Percentiles rank a stretch among this genome's conserved stretches.
phyloP scores from a whole-genome alignment of 2,888 invertebrate species.

The Aphrophora alni region DNA sequence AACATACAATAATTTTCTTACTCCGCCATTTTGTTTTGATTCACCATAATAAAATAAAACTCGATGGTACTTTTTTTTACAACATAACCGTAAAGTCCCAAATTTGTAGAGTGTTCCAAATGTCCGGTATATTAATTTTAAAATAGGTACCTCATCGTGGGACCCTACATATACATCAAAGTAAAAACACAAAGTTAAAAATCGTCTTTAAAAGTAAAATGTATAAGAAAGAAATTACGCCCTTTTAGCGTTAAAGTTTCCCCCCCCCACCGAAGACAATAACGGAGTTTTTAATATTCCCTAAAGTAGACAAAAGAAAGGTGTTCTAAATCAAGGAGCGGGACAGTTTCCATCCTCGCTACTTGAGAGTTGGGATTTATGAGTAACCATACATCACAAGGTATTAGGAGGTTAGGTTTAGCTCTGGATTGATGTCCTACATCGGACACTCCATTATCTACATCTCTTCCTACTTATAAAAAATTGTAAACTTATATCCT shows the following conservation, averaged over 20 bases:
- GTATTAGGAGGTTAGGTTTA: constrained; percentile 5
- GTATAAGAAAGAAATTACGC: background rate
- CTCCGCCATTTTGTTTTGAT: too few relatives aligned
- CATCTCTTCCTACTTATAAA: background rate
- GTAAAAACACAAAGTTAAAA: too few relatives aligned
- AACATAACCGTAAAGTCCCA: too few relatives aligned
- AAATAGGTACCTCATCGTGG: too few relatives aligned
- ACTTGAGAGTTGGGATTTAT: constrained; percentile 6
- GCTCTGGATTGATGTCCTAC: background rate
- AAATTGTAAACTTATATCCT: background rate
- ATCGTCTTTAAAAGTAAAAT: background rate
- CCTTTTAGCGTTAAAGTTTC: background rate
- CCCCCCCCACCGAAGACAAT: background rate
- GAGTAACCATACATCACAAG: background rate
- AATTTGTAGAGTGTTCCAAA: too few relatives aligned
- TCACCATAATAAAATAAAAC: too few relatives aligned
- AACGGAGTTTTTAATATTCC: background rate
- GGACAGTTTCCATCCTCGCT: background rate
- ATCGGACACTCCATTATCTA: constrained; percentile 9
- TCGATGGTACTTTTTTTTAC: too few relatives aligned
- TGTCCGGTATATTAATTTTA: too few relatives aligned
- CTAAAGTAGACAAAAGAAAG: background rate
- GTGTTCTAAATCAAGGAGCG: background rate
- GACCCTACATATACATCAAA: too few relatives aligned
- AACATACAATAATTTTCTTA: too few relatives aligned